phyloP scores from a whole-genome alignment of 2,113 vertebrate genomes.

The Canis aureus region DNA sequence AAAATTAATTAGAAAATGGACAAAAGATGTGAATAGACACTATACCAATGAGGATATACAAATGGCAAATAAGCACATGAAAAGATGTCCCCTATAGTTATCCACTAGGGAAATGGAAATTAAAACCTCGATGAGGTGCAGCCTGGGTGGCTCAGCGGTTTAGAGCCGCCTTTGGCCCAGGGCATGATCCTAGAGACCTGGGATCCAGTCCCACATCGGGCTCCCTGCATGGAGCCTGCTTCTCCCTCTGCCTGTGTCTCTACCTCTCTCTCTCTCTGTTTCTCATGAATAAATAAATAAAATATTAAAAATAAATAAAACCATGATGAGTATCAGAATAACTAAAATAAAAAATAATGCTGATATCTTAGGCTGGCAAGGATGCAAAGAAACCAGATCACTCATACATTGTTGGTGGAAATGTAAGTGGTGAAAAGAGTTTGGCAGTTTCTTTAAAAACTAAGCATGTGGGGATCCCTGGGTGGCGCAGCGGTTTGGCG shows the following conservation, averaged over 20 bases:
- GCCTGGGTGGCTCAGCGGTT: no score
- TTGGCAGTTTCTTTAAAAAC: constrained; percentile 34
- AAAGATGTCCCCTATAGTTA: constrained; percentile 28
- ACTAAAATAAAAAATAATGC: constrained; percentile 43
- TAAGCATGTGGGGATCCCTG: no score
- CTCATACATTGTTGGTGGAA: constrained; percentile 4
- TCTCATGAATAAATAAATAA: no score
- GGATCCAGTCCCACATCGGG: no score
- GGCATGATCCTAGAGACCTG: no score
- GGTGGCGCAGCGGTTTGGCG: no score
- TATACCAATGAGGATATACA: background rate
- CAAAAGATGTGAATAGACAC: constrained; percentile 31
- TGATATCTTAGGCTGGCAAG: background rate
- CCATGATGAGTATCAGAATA: background rate
- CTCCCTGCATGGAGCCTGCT: no score
- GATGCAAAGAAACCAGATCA: background rate
- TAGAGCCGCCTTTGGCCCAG: no score
- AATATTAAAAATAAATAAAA: background rate
- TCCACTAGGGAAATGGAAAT: constrained; percentile 13
- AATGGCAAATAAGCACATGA: background rate
- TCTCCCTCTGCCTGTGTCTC: no score
- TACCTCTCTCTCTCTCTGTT: no score
- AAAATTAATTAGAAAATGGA: background rate
- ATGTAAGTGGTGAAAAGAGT: constrained; percentile 2
- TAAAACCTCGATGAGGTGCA: background rate